Percentiles rank a stretch among this genome's conserved stretches.
Evolutionary conservation across 2,113 vertebrate species (phyloP).

Genomic region (Macrotis lagotis): DNA sequence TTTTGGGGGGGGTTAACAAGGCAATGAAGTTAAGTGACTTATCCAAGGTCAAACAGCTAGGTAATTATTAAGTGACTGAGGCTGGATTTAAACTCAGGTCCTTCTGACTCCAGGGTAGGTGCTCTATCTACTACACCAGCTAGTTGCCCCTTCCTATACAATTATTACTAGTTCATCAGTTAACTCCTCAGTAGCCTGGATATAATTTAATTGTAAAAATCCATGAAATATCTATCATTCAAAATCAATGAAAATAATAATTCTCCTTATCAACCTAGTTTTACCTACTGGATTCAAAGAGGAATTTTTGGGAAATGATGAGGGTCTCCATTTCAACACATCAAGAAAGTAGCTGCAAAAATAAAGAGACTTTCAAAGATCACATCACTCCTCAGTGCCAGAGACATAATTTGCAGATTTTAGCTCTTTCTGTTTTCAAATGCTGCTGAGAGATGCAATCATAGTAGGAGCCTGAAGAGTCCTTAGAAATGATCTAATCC

Average conservation of each 20-base stretch:
- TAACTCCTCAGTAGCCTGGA: neutral
- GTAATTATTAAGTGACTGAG: too few species aligned
- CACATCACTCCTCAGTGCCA: neutral
- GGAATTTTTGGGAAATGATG: neutral
- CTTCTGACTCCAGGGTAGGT: too few species aligned
- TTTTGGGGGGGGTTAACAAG: too few species aligned
- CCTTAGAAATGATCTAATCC: neutral
- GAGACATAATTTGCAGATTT: neutral
- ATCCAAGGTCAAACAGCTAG: too few species aligned
- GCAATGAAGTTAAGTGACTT: too few species aligned
- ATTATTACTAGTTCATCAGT: neutral
- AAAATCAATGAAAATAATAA: conserved; percentile 19
- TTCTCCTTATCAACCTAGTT: neutral
- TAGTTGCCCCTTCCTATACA: neutral
- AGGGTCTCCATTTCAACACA: neutral
- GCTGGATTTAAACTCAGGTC: too few species aligned
- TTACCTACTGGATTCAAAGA: neutral
- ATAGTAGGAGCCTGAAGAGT: neutral
- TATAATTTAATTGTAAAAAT: neutral
- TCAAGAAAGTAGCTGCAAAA: neutral
- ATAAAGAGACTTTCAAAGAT: neutral
- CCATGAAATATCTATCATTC: neutral
- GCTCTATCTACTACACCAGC: too few species aligned
- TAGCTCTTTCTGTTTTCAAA: neutral
- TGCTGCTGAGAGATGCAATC: neutral